Conservation (phyloP, 2,113 vertebrate species). For the Psilopogon haemacephalus region DNA sequence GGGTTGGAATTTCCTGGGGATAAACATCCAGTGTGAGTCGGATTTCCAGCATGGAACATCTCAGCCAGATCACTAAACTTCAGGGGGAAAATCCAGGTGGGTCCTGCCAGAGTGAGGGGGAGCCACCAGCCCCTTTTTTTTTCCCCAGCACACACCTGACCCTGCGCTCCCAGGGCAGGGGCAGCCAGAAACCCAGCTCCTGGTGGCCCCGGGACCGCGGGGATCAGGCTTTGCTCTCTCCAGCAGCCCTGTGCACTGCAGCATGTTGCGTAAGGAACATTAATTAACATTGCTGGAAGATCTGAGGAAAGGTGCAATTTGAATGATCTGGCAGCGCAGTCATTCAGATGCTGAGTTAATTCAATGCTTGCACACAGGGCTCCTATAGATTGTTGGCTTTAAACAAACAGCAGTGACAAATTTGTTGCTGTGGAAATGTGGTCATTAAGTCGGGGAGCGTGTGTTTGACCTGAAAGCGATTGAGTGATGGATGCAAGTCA, state of each 20-base stretch:
- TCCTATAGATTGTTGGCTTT: conserved; percentile 71
- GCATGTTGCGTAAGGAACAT: background rate
- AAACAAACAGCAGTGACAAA: conserved; percentile 72
- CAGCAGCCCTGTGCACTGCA: background rate
- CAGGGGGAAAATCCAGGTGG: background rate
- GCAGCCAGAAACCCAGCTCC: background rate
- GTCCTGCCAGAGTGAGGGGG: background rate
- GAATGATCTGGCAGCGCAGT: conserved; percentile 56
- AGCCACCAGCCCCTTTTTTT: background rate
- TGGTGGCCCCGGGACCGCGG: background rate
- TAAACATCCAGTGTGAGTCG: background rate
- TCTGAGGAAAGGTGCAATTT: conserved; percentile 50
- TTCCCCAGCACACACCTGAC: background rate
- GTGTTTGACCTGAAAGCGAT: conserved; percentile 73
- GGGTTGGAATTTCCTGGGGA: background rate
- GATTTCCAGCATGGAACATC: background rate
- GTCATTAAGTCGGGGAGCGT: conserved; percentile 74
- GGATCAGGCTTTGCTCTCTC: background rate
- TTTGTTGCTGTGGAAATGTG: conserved; percentile 73
- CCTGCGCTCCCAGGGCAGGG: rapidly evolving
- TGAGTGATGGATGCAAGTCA: conserved; percentile 77
- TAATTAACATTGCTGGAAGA: conserved; percentile 45
- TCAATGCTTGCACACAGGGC: conserved; percentile 57
- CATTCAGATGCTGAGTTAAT: conserved; percentile 63
- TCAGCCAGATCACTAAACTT: background rate